Evolutionary conservation across 2,888 invertebrate species (phyloP).

Genomic region (Oeneis ivallda): DNA sequence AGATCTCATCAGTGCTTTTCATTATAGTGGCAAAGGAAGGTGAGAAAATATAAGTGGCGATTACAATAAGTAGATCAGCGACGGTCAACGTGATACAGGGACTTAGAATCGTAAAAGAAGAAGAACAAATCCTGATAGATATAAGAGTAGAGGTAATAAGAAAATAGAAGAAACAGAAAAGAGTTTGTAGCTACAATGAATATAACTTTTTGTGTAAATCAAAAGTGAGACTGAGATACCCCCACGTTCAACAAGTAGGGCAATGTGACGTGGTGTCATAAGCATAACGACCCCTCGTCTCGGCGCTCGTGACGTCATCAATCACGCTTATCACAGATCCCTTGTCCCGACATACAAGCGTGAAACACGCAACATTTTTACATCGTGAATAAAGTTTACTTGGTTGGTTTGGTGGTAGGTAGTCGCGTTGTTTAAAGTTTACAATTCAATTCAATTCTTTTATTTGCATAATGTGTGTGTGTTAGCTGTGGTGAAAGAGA

Average conservation of each 20-base stretch:
- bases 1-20: too few species aligned
- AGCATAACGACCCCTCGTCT: constrained; percentile 35
- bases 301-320: constrained; percentile 66
- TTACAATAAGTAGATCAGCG: too few species aligned
- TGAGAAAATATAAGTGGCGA: too few species aligned
- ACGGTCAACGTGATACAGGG: too few species aligned
- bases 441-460: too few species aligned
- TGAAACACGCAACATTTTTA: constrained; percentile 23
- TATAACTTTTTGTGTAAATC: constrained; percentile 23
- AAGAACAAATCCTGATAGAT: neutral
- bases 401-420: too few species aligned
- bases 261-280: constrained; percentile 33
- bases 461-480: too few species aligned
- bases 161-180: constrained; percentile 1
- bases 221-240: constrained; percentile 8
- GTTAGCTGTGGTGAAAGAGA: too few species aligned
- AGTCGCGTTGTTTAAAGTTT: too few species aligned
- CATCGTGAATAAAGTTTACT: constrained; percentile 2
- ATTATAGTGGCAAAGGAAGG: too few species aligned
- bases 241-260: constrained; percentile 45
- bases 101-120: too few species aligned
- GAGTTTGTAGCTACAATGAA: neutral
- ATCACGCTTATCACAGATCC: constrained; percentile 72
- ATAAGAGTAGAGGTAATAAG: too few species aligned
- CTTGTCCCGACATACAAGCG: constrained; percentile 30